phyloP scores from a whole-genome alignment of 2,113 vertebrate genomes.

The Sisor rabdophorus region DNA sequence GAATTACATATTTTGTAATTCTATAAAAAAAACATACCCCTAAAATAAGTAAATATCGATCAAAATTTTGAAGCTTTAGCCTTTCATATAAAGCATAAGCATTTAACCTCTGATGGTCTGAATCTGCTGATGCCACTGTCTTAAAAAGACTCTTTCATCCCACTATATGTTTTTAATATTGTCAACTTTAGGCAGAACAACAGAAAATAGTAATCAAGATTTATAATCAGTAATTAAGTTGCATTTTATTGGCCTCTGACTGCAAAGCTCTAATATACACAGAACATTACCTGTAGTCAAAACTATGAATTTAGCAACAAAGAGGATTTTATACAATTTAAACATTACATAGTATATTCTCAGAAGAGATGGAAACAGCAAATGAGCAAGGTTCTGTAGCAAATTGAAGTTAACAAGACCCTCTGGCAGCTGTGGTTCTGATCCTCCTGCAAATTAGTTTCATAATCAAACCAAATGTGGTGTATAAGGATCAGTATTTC shows the following conservation, averaged over 20 bases:
- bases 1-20: constrained; percentile 52
- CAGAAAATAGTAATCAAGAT: neutral
- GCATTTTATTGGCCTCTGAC: neutral
- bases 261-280: neutral
- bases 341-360: neutral
- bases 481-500: neutral
- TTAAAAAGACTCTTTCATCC: constrained; percentile 5
- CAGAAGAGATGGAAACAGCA: neutral
- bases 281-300: neutral
- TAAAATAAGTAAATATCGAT: constrained; percentile 17
- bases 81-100: constrained; percentile 8
- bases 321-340: neutral
- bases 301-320: neutral
- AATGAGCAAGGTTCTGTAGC: neutral
- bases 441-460: neutral
- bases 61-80: constrained; percentile 11
- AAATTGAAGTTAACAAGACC: neutral
- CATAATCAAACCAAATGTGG: neutral
- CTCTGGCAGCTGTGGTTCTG: neutral
- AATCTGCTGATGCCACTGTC: constrained; percentile 34
- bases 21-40: constrained; percentile 34
- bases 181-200: neutral
- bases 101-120: constrained; percentile 51
- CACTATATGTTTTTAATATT: constrained; percentile 1
- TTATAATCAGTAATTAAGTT: neutral